Evolutionary conservation across 2,888 invertebrate species (phyloP).

Genomic region (Morinoia aosen): DNA sequence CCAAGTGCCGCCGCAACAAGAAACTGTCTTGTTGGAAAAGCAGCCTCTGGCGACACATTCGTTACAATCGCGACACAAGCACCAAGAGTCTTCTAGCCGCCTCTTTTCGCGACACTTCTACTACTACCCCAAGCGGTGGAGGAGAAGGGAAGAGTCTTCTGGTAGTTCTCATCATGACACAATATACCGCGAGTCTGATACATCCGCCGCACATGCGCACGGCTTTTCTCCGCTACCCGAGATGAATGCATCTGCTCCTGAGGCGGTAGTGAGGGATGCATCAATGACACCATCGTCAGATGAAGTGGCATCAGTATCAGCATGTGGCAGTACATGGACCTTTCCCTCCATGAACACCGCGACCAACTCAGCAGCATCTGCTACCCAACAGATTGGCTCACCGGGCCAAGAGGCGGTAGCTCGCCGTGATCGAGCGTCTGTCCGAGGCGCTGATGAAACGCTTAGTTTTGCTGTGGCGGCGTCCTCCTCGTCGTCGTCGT

Average conservation of each 20-base stretch:
- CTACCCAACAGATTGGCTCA: conserved; percentile 37
- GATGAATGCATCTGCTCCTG: conserved; percentile 24
- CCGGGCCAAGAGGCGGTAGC: conserved; percentile 14
- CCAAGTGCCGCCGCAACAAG: background rate
- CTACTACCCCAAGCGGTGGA: conserved; percentile 13
- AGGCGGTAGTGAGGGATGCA: background rate
- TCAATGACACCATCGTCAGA: conserved; percentile 30
- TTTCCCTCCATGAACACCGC: background rate
- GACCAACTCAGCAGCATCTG: background rate
- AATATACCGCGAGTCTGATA: background rate
- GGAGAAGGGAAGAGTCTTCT: conserved; percentile 4
- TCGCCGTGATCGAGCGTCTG: conserved; percentile 24
- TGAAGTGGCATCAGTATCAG: conserved; percentile 27
- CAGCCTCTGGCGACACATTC: background rate
- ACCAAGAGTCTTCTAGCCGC: background rate
- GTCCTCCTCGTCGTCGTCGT: conserved; percentile 6
- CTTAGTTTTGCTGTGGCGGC: conserved; percentile 26
- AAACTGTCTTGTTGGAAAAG: background rate
- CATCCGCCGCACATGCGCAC: background rate
- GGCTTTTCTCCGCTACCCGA: background rate
- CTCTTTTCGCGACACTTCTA: background rate
- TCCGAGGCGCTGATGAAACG: conserved; percentile 40
- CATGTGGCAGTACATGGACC: conserved; percentile 26
- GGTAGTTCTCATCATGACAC: background rate
- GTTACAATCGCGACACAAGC: background rate